These are phyloP conservation scores for Brachylomia viminalis DNA, from an alignment of 2,888 invertebrate species.

Conservation along the genomic window DNA sequence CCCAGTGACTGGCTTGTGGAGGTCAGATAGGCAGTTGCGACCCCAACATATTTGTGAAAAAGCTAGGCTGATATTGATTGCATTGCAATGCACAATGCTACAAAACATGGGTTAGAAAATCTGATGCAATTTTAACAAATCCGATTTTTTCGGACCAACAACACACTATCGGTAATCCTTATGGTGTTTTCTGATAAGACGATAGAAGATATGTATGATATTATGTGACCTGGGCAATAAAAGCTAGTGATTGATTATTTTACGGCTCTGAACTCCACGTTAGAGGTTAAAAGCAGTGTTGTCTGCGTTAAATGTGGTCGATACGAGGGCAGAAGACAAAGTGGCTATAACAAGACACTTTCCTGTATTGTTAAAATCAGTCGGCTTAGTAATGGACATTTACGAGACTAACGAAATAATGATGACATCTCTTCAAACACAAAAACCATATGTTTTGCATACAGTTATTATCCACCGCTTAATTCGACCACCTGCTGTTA, in stretches of 20 bases:
- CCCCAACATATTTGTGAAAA: neutral
- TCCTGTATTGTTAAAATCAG: neutral
- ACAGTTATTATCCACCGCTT: conserved; percentile 23
- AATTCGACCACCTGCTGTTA: conserved; percentile 33
- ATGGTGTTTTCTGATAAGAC: too few relatives aligned
- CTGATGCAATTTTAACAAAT: too few relatives aligned
- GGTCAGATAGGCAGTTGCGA: neutral
- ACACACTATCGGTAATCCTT: too few relatives aligned
- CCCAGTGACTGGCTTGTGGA: neutral
- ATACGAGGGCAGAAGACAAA: conserved; percentile 15
- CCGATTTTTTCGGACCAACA: too few relatives aligned
- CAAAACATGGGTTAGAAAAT: too few relatives aligned
- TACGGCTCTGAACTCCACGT: too few relatives aligned
- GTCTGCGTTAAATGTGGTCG: neutral
- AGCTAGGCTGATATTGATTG: neutral
- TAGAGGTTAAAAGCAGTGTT: neutral
- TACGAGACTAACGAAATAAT: conserved; percentile 38
- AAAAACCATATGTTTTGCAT: conserved; percentile 25
- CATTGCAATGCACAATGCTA: too few relatives aligned
- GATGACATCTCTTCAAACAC: conserved; percentile 30
- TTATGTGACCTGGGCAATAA: too few relatives aligned
- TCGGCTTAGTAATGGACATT: conserved; percentile 31
- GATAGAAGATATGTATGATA: too few relatives aligned
- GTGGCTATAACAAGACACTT: neutral
- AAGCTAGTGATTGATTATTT: too few relatives aligned